Evolutionary conservation across 2,113 vertebrate genomes (phyloP).

Genomic region (Clarias magur): DNA sequence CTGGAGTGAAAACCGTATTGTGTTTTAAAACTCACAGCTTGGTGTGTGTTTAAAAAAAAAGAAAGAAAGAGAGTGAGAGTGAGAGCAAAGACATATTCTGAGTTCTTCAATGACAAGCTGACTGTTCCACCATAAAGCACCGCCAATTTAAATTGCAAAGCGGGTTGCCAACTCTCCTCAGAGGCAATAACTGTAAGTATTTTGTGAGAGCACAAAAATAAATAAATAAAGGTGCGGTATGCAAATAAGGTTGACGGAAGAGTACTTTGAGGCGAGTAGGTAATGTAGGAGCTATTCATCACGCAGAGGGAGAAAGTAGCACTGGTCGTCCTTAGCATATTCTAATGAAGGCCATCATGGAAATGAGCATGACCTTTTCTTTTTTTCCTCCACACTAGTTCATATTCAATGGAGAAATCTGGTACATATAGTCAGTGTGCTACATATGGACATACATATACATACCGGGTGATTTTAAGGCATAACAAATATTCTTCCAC

Average conservation of each 20-base stretch:
- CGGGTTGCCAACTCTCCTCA: constrained; percentile 71
- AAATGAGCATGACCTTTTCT: constrained; percentile 97
- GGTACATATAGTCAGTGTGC: constrained; percentile 31
- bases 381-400: constrained; percentile 72
- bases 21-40: constrained; percentile 26
- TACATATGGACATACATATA: constrained; percentile 51
- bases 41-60: constrained; percentile 7
- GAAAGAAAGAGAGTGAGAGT: background rate
- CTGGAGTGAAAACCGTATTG: constrained; percentile 32
- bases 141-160: constrained; percentile 76
- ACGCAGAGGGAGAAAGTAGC: constrained; percentile 91
- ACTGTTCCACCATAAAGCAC: constrained; percentile 63
- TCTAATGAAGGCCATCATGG: constrained; percentile 99
- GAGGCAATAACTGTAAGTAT: constrained; percentile 79
- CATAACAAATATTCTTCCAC: constrained; percentile 37
- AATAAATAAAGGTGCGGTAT: constrained; percentile 74
- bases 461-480: constrained; percentile 38
- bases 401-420: constrained; percentile 80
- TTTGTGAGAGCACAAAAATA: constrained; percentile 76
- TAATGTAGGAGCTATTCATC: constrained; percentile 97
- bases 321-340: constrained; percentile 94
- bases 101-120: constrained; percentile 63
- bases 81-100: constrained; percentile 30
- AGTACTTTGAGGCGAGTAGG: constrained; percentile 89
- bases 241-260: constrained; percentile 96